Conservation (phyloP, 2,888 invertebrate species). For the Litoditis marina region DNA sequence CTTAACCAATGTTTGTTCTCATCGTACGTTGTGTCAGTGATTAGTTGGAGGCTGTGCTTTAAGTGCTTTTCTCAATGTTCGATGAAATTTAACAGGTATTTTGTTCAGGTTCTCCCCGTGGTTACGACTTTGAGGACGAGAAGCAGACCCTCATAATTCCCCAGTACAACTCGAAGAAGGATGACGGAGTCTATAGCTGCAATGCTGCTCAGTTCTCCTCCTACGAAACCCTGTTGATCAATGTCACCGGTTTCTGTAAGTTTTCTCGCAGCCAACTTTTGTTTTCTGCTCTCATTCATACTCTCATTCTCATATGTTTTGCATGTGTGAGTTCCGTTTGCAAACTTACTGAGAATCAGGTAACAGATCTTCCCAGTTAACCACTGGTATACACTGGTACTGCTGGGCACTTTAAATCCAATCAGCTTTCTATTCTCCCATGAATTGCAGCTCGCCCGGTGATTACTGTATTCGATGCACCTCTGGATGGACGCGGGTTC, state of each 20-base stretch:
- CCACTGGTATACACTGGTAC: too few relatives aligned
- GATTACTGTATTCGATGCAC: constrained; percentile 51
- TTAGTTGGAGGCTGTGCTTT: too few relatives aligned
- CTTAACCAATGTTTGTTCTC: too few relatives aligned
- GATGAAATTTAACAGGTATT: background rate
- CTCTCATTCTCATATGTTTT: too few relatives aligned
- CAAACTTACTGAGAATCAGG: too few relatives aligned
- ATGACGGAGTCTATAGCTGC: constrained; percentile 51
- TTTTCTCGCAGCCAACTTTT: constrained; percentile 2
- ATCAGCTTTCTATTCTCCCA: background rate
- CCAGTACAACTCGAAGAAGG: constrained; percentile 39
- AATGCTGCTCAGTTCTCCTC: constrained; percentile 49
- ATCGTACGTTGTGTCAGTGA: background rate
- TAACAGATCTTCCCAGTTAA: too few relatives aligned
- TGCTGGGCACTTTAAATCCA: too few relatives aligned
- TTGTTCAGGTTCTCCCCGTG: constrained; percentile 40
- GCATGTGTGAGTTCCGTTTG: too few relatives aligned
- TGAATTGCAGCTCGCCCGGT: constrained; percentile 35
- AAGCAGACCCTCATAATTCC: constrained; percentile 45
- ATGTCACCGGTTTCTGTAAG: constrained; percentile 48
- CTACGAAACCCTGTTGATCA: constrained; percentile 41
- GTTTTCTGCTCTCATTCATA: too few relatives aligned
- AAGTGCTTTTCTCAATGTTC: too few relatives aligned
- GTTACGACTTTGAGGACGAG: constrained; percentile 49
- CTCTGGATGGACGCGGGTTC: constrained; percentile 34